phyloP scores from a whole-genome alignment of 2,888 invertebrate species.

The Cheiracanthium punctorium region DNA sequence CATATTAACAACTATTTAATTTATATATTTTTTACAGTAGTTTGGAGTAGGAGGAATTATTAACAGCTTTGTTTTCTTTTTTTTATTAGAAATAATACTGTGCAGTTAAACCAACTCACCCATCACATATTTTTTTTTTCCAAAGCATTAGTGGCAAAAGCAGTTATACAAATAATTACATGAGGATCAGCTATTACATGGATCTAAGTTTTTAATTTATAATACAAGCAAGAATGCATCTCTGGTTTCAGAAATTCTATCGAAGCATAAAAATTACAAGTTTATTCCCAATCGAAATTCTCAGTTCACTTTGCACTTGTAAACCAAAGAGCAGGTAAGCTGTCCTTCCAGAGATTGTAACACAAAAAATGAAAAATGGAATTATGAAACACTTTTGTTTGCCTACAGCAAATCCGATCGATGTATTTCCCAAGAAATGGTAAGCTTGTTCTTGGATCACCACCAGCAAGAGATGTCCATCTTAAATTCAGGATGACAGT shows the following conservation, averaged over 20 bases:
- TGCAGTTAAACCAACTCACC: background rate
- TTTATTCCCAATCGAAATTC: background rate
- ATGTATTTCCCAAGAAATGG: no score
- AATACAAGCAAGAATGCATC: background rate
- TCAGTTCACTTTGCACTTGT: background rate
- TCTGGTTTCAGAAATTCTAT: background rate
- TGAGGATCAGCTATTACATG: conserved; percentile 4
- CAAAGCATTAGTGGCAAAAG: conserved; percentile 6
- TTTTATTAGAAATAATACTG: conserved; percentile 17
- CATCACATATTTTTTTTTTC: background rate
- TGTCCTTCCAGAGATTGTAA: background rate
- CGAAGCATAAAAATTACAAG: background rate
- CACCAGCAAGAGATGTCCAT: no score
- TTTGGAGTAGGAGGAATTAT: background rate
- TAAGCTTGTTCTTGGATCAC: no score
- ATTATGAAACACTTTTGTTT: background rate
- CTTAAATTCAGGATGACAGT: no score
- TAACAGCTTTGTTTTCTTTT: conserved; percentile 1
- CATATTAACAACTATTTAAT: conserved; percentile 25
- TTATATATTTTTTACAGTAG: background rate
- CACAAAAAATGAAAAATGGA: background rate
- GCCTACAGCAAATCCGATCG: no score
- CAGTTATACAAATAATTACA: conserved; percentile 9
- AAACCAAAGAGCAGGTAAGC: background rate
- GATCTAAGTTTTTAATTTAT: background rate